A percentile compares a stretch with the other conserved stretches of the same genome.
Conservation (phyloP, 2,888 invertebrate species). For the Glyphotaelius pellucidus region DNA sequence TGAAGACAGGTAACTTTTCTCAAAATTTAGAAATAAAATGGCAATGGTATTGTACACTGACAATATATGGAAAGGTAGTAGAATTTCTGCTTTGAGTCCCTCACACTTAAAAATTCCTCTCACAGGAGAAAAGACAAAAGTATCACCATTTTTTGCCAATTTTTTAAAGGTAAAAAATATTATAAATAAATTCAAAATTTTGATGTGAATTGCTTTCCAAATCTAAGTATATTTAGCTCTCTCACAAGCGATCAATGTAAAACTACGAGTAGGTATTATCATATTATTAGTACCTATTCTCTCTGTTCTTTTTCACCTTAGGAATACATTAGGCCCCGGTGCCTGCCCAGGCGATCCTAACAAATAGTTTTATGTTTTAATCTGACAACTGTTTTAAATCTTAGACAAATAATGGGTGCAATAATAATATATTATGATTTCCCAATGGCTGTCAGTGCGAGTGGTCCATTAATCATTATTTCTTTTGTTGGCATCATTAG, state of each 20-base stretch:
- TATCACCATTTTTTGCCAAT: not conserved
- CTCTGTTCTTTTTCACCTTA: not conserved
- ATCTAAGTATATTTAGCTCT: too few relatives aligned
- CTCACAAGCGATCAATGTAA: too few relatives aligned
- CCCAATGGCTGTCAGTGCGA: slow-evolving; percentile 23
- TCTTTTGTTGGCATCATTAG: slow-evolving; percentile 11
- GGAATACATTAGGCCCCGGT: slow-evolving; percentile 21
- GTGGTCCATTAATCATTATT: slow-evolving; percentile 38
- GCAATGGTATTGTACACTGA: too few relatives aligned
- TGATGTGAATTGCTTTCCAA: too few relatives aligned
- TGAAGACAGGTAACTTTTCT: too few relatives aligned
- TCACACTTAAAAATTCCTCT: too few relatives aligned
- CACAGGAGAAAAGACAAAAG: not conserved
- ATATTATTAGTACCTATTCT: not conserved
- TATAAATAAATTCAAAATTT: too few relatives aligned
- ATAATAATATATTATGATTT: slow-evolving; percentile 25
- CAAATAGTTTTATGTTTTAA: slow-evolving; percentile 40
- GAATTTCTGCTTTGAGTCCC: too few relatives aligned
- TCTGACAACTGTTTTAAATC: slow-evolving; percentile 46
- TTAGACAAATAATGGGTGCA: slow-evolving; percentile 47
- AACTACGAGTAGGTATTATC: too few relatives aligned
- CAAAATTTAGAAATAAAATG: too few relatives aligned
- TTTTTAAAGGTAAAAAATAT: not conserved
- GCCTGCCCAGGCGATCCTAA: slow-evolving; percentile 5
- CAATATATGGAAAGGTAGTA: too few relatives aligned